phyloP scores from a whole-genome alignment of 2,797 vertebrate species.

The Emydoidea blandingii region DNA sequence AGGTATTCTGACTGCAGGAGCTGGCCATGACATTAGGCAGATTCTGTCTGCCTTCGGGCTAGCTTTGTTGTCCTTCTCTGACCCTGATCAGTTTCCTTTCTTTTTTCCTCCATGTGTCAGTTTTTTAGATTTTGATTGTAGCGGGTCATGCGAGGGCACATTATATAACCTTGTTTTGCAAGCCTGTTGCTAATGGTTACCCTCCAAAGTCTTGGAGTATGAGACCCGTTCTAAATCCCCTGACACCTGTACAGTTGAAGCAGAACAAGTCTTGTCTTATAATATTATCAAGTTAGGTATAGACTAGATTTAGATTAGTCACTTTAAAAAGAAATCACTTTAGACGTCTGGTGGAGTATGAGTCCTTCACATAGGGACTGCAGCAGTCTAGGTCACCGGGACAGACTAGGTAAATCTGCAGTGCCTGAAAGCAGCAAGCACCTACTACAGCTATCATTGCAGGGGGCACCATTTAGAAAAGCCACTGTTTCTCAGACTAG shows the following conservation, averaged over 20 bases:
- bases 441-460: not conserved
- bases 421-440: not conserved
- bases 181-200: conserved; percentile 44
- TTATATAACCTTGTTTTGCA: conserved; percentile 20
- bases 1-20: not conserved
- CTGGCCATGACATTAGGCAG: not conserved
- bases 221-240: not conserved
- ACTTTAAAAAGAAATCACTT: not conserved
- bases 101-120: not conserved
- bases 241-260: conserved; percentile 3
- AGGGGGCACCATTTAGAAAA: not conserved
- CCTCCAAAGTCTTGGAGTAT: conserved; percentile 10
- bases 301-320: not conserved
- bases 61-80: not conserved
- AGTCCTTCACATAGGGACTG: accelerated
- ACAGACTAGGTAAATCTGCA: accelerated
- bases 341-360: not conserved
- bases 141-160: accelerated
- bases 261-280: conserved; percentile 31
- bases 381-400: not conserved
- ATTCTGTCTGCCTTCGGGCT: not conserved
- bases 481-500: not conserved
- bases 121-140: not conserved
- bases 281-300: conserved; percentile 35
- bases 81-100: accelerated